These are phyloP conservation scores for Axis porcinus DNA, from an alignment of 2,113 vertebrate genomes.

Conservation along the genomic window DNA sequence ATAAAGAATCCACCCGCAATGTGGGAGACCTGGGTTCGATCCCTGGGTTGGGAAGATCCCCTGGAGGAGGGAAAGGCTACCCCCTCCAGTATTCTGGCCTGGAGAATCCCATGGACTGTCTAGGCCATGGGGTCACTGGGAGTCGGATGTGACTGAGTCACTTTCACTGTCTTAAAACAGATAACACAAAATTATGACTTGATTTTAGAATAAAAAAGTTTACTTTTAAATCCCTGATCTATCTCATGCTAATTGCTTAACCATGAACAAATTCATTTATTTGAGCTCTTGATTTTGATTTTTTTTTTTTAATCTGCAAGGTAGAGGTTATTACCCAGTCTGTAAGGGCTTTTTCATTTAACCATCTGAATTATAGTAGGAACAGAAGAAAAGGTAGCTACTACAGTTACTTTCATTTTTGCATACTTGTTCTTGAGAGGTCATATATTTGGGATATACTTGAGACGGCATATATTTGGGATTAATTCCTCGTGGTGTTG, in stretches of 20 bases:
- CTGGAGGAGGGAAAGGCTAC: neutral
- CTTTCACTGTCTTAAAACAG: neutral
- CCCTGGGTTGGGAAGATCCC: neutral
- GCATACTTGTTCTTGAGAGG: neutral
- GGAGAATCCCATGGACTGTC: neutral
- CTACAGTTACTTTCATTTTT: neutral
- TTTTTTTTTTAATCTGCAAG: neutral
- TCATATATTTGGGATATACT: neutral
- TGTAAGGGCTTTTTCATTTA: neutral
- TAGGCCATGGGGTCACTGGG: neutral
- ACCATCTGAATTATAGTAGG: neutral
- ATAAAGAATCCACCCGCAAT: neutral
- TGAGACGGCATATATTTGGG: neutral
- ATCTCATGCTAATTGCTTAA: neutral
- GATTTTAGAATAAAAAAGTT: neutral
- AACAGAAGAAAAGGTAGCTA: neutral
- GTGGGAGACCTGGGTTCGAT: neutral
- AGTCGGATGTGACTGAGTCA: neutral
- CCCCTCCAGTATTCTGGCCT: neutral
- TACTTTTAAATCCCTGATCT: neutral
- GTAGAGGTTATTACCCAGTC: neutral
- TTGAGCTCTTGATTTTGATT: neutral
- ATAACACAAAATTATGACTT: neutral
- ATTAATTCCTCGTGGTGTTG: neutral
- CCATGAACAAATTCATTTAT: neutral